Evolutionary conservation across 2,888 invertebrate species (phyloP).

Genomic region (Torymus texanus): DNA sequence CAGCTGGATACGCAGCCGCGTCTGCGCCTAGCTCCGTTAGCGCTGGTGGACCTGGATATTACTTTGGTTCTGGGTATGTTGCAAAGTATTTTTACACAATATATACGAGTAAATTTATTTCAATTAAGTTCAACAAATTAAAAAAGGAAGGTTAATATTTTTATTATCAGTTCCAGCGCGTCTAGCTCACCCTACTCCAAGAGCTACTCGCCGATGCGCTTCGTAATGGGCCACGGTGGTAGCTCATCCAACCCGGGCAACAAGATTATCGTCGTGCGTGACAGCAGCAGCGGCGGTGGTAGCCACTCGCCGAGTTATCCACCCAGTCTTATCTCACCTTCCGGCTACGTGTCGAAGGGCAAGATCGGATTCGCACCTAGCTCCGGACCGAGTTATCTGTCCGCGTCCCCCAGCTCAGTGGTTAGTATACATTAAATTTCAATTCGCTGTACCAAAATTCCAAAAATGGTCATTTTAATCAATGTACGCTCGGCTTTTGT

Average conservation of each 20-base stretch:
- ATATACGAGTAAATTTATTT: too few species aligned
- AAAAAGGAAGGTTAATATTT: too few species aligned
- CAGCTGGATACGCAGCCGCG: not conserved
- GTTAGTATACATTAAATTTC: slow-evolving; percentile 26
- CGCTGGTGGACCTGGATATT: slow-evolving; percentile 30
- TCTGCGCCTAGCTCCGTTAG: not conserved
- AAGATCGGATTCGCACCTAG: slow-evolving; percentile 28
- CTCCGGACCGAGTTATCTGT: slow-evolving; percentile 10
- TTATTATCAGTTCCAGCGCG: too few species aligned
- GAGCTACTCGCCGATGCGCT: slow-evolving; percentile 50
- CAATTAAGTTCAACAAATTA: too few species aligned
- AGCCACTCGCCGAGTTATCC: slow-evolving; percentile 28
- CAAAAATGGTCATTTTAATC: too few species aligned
- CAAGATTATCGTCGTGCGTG: slow-evolving; percentile 52
- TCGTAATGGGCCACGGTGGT: not conserved
- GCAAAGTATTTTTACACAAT: too few species aligned
- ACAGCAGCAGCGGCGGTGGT: slow-evolving; percentile 22
- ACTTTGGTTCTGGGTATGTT: slow-evolving; percentile 45
- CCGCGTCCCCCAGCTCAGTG: slow-evolving; percentile 46
- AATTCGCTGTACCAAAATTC: too few species aligned
- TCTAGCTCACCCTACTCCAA: slow-evolving; percentile 50
- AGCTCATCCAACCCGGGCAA: not conserved
- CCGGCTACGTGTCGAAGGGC: slow-evolving; percentile 31
- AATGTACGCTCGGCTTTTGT: not conserved
- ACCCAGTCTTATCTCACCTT: slow-evolving; percentile 10